Base-by-base conservation (phyloP, 2,888 invertebrate genomes). In the Lasioglossum villosulum region DNA sequence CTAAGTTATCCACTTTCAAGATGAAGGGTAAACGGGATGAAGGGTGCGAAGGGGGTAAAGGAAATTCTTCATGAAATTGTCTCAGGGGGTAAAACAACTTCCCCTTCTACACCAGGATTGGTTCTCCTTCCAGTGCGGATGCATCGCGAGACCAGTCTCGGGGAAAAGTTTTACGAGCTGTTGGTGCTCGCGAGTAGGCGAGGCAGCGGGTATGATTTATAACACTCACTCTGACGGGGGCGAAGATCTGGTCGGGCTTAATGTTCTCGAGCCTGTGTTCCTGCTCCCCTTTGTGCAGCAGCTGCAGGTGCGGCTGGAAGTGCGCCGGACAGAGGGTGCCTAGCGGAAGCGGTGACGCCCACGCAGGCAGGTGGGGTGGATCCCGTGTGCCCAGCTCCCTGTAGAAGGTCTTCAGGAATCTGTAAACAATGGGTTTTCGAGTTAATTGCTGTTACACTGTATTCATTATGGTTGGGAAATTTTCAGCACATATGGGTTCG, bases 281-380 rank as follows among this genome's bases (percentile, higher is more conserved):
- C 90, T 94, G 94, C 79, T 94, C 94, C 90, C 93, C 94, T 80
- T 94, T 94, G 92, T 94, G 94, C 30, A 94, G 95, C 89, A 96
- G 92, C 86, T 95, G 95, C 56, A 96, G 92, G 75, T 96, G 95
- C n/a, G 96, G 96, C 88, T 96, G 95, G 91, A 96, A 95, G 90
- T 95, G 95, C 68, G 96, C 96, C n/a, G 96, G 95, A 89, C 96
- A 96, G 72, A 96, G 94, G 42, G 95, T 95, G 78, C 96, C 96
- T 27, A 95, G 95, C 8, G 96, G 95, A 79, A 96, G 93, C 5
- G 95, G 95, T 75, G 95, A 95, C 37, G 96, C 95, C 96, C 96
- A 96, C 83, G 95, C 94, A 72, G 96, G 96, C 79, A 95, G 94
- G 86, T 95, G 95, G 85, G 95, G 95, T 80, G 95, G 95, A 86